These are phyloP conservation scores for Megaceryle maxima DNA, from an alignment of 2,113 vertebrate species.

Conservation along the genomic window DNA sequence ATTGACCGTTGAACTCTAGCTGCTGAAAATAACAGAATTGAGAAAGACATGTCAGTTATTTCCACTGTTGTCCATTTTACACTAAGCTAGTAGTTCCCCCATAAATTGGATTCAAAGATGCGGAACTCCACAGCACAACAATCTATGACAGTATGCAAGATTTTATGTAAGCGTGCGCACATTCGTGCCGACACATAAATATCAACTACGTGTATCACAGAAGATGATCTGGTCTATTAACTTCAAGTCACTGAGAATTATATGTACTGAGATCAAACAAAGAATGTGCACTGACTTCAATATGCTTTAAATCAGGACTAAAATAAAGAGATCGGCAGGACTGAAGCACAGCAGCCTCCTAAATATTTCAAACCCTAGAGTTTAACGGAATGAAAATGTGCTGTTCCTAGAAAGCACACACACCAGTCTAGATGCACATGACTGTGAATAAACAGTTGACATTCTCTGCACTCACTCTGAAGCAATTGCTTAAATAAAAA, in stretches of 20 bases:
- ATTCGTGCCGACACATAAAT: not conserved
- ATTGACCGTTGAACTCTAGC: not conserved
- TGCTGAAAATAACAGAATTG: not conserved
- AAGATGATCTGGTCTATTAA: slow-evolving; percentile 44
- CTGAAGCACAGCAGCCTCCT: not conserved
- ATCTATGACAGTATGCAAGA: not conserved
- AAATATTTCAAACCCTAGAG: slow-evolving; percentile 13
- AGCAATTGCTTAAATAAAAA: slow-evolving; percentile 38
- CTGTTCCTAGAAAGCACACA: not conserved
- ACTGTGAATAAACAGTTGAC: slow-evolving; percentile 13
- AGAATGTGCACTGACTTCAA: not conserved
- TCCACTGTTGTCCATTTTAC: not conserved
- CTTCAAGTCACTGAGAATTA: slow-evolving; percentile 21
- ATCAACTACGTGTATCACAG: not conserved
- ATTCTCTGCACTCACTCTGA: not conserved
- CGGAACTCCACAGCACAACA: not conserved
- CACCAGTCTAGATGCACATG: not conserved
- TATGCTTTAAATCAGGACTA: slow-evolving; percentile 22
- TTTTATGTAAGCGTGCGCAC: not conserved
- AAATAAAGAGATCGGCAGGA: not conserved
- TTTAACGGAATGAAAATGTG: not conserved
- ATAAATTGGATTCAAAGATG: not conserved
- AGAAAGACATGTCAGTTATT: not conserved
- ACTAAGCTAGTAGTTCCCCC: not conserved
- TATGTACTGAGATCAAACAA: not conserved